Base-by-base conservation (phyloP, 2,113 vertebrate species). In the Strigops habroptila region DNA sequence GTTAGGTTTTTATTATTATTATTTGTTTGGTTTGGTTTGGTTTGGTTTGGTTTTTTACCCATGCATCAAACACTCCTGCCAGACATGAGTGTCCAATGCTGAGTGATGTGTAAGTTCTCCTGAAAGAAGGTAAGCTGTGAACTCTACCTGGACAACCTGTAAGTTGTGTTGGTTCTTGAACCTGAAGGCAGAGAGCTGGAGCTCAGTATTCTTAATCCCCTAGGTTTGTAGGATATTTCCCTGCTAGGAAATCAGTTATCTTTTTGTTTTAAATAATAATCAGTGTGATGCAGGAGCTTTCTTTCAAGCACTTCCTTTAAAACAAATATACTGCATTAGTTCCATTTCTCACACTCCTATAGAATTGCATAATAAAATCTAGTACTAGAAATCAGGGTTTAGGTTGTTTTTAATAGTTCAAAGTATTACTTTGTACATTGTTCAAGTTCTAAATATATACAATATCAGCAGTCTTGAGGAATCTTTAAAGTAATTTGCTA, bases 401-500 rank as follows among this genome's bases (percentile, higher is more conserved):
- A 70, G 77, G 63, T 97, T 97, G 94, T 3, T 96, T 98, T 97
- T 96, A 92, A 87, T 98, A 97, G 96, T 92, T 75, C 37, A 7
- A 30, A 83, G 96, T 97, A 97, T 98, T 96, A 97, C 51, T 35
- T 97, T 98, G 96, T 97, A 98, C 95, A 97, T 95, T 96, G 97
- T 97, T 98, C 90, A 97, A 98, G 94, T 96, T 97, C 90, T 97
- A 95, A 97, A 96, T 92, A 96, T 91, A 88, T 95, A 71, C 94
- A 95, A 78, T 97, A 98, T 97, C 96, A 92, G 33, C 93, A 96
- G 94, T 97, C 97, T 97, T 97, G 97, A 96, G 88, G 95, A 97
- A 97, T 97, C 96, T 93, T 90, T 97, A 76, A 97, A 98, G 92
- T 96, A 96, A 98, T 97, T 98, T 98, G 97, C 98, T 98, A 97